phyloP scores from a whole-genome alignment of 1,140 invertebrate species.

The Pogonomyrmex californicus region DNA sequence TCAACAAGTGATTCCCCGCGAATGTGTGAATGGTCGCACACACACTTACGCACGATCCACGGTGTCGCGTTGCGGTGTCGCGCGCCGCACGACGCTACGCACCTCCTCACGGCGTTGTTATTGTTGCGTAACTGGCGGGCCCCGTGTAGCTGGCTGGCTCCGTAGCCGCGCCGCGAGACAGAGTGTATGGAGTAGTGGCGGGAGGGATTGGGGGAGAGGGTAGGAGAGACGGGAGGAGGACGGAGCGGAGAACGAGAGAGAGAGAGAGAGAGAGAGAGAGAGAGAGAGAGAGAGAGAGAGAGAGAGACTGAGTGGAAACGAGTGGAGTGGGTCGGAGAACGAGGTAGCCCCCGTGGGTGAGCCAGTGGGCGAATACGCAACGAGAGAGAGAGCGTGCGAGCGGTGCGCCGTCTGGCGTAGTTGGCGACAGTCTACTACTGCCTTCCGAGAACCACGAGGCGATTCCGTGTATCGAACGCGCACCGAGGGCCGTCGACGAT shows the following conservation, averaged over 20 bases:
- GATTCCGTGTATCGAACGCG: conserved; percentile 86
- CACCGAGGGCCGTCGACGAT: conserved; percentile 69
- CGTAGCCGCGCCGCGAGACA: conserved; percentile 63
- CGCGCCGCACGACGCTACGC: conserved; percentile 71
- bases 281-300: conserved; percentile 53
- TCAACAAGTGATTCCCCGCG: conserved; percentile 73
- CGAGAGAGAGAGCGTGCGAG: conserved; percentile 75
- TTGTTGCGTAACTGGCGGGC: conserved; percentile 80
- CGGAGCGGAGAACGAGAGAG: not conserved
- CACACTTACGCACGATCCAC: conserved; percentile 59
- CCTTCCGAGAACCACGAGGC: conserved; percentile 86
- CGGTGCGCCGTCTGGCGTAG: conserved; percentile 86
- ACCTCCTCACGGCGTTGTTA: conserved; percentile 79
- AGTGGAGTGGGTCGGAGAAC: conserved; percentile 22
- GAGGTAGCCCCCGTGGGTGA: conserved; percentile 72
- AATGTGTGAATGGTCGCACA: conserved; percentile 51
- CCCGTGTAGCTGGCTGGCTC: conserved; percentile 69
- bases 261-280: conserved; percentile 13
- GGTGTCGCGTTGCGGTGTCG: conserved; percentile 71
- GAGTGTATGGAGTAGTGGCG: conserved; percentile 45
- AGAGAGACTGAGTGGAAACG: too few species aligned
- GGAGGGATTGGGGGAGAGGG: not conserved
- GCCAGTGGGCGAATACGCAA: conserved; percentile 73
- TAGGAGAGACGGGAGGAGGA: not conserved
- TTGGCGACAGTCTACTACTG: conserved; percentile 86